Evolutionary conservation across 2,888 invertebrate genomes (phyloP).

Genomic region (Brachypterus glaber): DNA sequence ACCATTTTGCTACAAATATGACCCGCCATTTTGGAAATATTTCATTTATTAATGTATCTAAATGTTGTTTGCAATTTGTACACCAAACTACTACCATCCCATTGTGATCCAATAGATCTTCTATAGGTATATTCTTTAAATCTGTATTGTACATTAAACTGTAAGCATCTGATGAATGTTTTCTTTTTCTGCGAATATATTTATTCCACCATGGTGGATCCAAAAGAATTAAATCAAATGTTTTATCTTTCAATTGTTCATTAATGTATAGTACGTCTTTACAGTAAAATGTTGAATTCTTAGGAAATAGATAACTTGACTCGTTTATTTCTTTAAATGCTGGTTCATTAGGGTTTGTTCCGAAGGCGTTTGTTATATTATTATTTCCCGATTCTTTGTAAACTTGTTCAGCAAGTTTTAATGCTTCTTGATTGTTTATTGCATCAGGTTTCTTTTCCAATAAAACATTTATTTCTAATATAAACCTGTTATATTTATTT

Average conservation of each 20-base stretch:
- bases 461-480: conserved; percentile 17
- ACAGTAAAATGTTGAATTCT: conserved; percentile 55
- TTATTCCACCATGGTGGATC: conserved; percentile 98
- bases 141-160: conserved; percentile 70
- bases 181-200: conserved; percentile 74
- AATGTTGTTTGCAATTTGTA: conserved; percentile 71
- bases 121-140: conserved; percentile 60
- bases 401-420: conserved; percentile 22
- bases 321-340: conserved; percentile 43
- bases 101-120: conserved; percentile 48
- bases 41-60: conserved; percentile 55
- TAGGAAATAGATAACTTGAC: conserved; percentile 55
- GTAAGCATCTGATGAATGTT: conserved; percentile 55
- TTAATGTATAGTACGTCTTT: conserved; percentile 53
- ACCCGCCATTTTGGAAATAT: conserved; percentile 76
- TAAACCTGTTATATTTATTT: conserved; percentile 17
- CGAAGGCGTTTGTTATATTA: conserved; percentile 32
- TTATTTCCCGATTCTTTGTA: conserved; percentile 21
- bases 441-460: conserved; percentile 2
- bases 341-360: conserved; percentile 46
- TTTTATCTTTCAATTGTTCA: conserved; percentile 40
- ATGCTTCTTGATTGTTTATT: conserved; percentile 19
- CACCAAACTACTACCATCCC: conserved; percentile 84
- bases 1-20: conserved; percentile 62
- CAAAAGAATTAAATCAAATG: conserved; percentile 73